These are phyloP conservation scores for Drosophila prostipennis DNA, from an alignment of 2,888 invertebrate species.

Conservation along the genomic window DNA sequence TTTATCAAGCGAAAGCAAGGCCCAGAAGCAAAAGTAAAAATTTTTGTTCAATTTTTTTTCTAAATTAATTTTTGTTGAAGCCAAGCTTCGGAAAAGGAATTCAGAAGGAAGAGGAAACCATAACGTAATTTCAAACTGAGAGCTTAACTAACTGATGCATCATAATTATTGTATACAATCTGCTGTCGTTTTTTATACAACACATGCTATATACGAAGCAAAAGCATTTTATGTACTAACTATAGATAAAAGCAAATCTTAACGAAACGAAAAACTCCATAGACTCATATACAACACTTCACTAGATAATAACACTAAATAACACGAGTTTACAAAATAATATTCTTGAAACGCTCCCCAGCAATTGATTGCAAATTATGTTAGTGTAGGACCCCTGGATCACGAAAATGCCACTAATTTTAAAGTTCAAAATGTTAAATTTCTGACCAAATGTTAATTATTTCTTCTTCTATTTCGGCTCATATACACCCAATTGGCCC, in stretches of 20 bases:
- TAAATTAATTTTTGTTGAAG: conserved; percentile 70
- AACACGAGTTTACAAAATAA: too few relatives aligned
- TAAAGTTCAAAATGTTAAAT: too few relatives aligned
- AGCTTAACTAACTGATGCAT: conserved; percentile 66
- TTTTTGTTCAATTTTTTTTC: conserved; percentile 35
- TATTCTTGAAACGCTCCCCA: too few relatives aligned
- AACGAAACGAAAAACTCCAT: conserved; percentile 30
- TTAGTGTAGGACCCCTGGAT: too few relatives aligned
- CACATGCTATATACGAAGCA: conserved; percentile 19
- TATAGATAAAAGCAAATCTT: conserved; percentile 36
- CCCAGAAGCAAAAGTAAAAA: background rate
- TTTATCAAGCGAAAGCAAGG: conserved; percentile 7
- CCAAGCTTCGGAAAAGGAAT: conserved; percentile 56
- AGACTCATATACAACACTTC: conserved; percentile 20
- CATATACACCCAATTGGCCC: too few relatives aligned
- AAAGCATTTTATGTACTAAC: conserved; percentile 51
- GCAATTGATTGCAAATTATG: too few relatives aligned
- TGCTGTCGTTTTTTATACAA: conserved; percentile 33
- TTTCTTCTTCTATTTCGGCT: too few relatives aligned
- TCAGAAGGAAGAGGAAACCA: conserved; percentile 41
- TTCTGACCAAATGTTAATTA: too few relatives aligned
- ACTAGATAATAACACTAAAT: conserved; percentile 6
- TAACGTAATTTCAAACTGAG: conserved; percentile 62
- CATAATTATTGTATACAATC: conserved; percentile 48
- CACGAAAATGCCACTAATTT: too few relatives aligned